phyloP scores from a whole-genome alignment of 2,888 invertebrate species.

The Penaeus monodon region DNA sequence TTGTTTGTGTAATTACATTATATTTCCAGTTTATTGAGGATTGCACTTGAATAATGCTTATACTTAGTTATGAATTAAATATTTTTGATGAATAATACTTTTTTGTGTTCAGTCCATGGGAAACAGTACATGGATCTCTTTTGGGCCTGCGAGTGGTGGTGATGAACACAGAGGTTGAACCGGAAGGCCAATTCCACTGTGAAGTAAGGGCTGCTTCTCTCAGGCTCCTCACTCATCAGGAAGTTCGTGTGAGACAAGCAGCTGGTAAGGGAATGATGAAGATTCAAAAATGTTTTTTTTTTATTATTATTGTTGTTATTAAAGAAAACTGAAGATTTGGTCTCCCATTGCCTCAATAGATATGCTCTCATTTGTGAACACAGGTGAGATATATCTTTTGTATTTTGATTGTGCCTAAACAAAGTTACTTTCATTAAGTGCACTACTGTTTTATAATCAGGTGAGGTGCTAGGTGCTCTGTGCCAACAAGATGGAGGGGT shows the following conservation, averaged over 20 bases:
- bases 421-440: no score
- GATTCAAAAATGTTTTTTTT: not conserved
- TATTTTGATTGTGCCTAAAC: no score
- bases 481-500: constrained; percentile 57
- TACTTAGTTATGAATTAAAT: not conserved
- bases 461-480: constrained; percentile 57
- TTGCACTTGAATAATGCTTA: no score
- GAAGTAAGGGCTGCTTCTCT: constrained; percentile 44
- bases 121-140: constrained; percentile 62
- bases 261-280: constrained; percentile 48
- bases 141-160: constrained; percentile 45
- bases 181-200: constrained; percentile 31
- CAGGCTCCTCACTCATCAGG: constrained; percentile 51
- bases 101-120: constrained; percentile 56
- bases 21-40: no score
- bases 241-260: constrained; percentile 61
- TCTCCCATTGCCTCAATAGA: no score
- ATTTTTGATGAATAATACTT: not conserved
- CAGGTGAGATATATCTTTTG: no score
- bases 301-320: not conserved
- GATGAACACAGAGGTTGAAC: not conserved
- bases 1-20: no score
- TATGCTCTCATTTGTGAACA: no score
- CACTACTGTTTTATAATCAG: constrained; percentile 28
- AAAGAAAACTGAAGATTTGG: no score